phyloP scores from a whole-genome alignment of 2,113 vertebrate genomes.

The Formicarius rufipectus region DNA sequence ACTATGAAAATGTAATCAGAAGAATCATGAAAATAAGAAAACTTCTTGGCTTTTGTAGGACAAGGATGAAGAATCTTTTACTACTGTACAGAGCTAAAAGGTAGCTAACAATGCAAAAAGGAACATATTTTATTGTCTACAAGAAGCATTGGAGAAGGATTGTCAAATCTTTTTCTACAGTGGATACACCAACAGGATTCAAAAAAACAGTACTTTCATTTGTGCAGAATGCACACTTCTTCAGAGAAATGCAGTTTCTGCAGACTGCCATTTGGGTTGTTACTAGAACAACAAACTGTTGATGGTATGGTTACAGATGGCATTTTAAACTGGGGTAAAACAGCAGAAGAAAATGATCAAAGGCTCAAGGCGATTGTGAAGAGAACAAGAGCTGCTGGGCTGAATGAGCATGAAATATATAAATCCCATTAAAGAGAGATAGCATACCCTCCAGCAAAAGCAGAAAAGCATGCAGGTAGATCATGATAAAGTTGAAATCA shows the following conservation, averaged over 20 bases:
- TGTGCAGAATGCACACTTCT: conserved; percentile 25
- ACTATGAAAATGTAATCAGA: not conserved
- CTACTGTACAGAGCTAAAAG: not conserved
- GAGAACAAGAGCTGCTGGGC: conserved; percentile 53
- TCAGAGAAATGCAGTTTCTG: conserved; percentile 48
- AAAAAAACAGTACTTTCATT: not conserved
- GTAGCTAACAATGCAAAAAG: not conserved
- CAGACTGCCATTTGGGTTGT: conserved; percentile 60
- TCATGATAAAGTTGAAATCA: not conserved
- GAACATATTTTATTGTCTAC: not conserved
- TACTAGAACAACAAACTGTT: conserved; percentile 66
- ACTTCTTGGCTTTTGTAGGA: not conserved
- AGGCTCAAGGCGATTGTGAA: conserved; percentile 37
- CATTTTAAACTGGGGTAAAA: conserved; percentile 55
- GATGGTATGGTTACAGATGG: conserved; percentile 60
- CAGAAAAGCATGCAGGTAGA: conserved; percentile 36
- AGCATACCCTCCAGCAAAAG: conserved; percentile 25
- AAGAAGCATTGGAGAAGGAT: not conserved
- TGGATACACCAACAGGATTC: not conserved
- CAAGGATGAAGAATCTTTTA: not conserved
- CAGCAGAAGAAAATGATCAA: conserved; percentile 61
- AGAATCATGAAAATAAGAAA: not conserved
- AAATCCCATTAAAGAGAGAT: conserved; percentile 29
- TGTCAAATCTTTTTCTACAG: not conserved
- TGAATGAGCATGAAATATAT: conserved; percentile 55